These are phyloP conservation scores for Alviniconcha marisindica DNA, from an alignment of 1,140 invertebrate species.

Conservation along the genomic window DNA sequence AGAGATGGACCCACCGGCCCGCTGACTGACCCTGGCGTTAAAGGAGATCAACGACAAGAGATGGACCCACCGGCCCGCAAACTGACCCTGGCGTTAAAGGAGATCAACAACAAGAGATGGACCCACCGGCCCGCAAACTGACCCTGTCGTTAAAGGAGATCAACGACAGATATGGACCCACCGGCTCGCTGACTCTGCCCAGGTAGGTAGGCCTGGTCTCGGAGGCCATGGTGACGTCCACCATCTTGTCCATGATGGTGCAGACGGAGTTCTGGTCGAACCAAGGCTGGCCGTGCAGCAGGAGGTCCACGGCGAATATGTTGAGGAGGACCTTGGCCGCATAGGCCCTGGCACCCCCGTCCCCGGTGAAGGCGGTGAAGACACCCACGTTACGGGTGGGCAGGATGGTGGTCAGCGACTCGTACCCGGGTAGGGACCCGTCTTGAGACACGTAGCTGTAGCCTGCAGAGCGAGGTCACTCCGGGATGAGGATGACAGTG, in stretches of 20 bases:
- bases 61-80: too few species aligned
- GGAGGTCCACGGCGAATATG: conserved; percentile 44
- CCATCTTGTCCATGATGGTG: conserved; percentile 41
- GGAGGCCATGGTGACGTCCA: conserved; percentile 5
- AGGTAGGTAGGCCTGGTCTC: neutral
- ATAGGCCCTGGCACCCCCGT: conserved; percentile 31
- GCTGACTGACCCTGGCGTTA: too few species aligned
- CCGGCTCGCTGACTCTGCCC: neutral
- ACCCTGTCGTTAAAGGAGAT: too few species aligned
- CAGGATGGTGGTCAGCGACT: conserved; percentile 46
- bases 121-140: too few species aligned
- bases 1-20: too few species aligned
- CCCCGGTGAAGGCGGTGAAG: conserved; percentile 46
- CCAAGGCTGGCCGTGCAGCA: conserved; percentile 35
- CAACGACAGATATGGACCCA: neutral
- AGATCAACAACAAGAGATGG: too few species aligned
- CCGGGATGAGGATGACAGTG: neutral
- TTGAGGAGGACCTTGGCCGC: conserved; percentile 44
- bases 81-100: too few species aligned
- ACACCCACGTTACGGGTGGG: conserved; percentile 43
- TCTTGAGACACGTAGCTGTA: conserved; percentile 43
- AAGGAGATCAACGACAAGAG: too few species aligned
- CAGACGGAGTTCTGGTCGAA: conserved; percentile 30
- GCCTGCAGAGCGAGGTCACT: too few species aligned
- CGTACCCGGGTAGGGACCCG: conserved; percentile 49